A percentile compares a stretch with the other conserved stretches of the same genome.
Conservation (phyloP, 2,797 vertebrate species). For the Epinephelus coioides region DNA sequence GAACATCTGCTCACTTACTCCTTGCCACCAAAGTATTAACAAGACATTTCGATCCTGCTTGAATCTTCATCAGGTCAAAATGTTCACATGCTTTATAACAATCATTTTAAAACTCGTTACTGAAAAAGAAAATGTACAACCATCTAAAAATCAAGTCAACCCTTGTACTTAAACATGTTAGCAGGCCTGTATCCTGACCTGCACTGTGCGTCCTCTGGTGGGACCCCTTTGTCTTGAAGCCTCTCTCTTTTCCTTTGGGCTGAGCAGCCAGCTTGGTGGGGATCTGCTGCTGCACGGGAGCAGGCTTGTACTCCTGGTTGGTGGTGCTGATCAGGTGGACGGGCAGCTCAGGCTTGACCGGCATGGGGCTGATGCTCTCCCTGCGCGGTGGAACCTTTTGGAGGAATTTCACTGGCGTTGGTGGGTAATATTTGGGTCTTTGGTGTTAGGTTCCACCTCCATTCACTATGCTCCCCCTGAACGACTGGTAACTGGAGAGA, state of each 20-base stretch:
- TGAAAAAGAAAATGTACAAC: background rate
- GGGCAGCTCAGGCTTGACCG: conserved; percentile 87
- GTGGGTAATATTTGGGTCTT: conserved; percentile 52
- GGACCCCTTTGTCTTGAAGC: conserved; percentile 78
- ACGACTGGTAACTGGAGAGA: conserved; percentile 77
- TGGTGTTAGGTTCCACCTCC: conserved; percentile 39
- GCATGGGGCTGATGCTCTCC: conserved; percentile 81
- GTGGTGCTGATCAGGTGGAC: conserved; percentile 93
- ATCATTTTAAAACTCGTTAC: background rate
- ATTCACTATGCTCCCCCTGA: conserved; percentile 82
- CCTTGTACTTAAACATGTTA: background rate
- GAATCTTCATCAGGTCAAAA: too few species aligned
- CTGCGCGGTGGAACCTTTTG: conserved; percentile 87
- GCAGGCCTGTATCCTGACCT: conserved; percentile 75
- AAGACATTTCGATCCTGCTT: too few species aligned
- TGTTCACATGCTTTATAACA: background rate
- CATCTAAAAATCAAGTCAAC: background rate
- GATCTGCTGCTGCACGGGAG: conserved; percentile 92
- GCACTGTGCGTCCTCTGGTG: conserved; percentile 90
- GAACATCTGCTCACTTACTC: too few species aligned
- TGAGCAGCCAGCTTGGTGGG: conserved; percentile 91
- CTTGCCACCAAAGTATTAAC: too few species aligned
- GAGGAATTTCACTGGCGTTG: conserved; percentile 79
- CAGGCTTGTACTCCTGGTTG: conserved; percentile 90
- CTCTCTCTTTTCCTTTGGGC: conserved; percentile 83